Percentiles rank a stretch among this genome's conserved stretches.
phyloP scores from a whole-genome alignment of 92 coral and sea anemone species.

The Phenganax stokvisi region DNA sequence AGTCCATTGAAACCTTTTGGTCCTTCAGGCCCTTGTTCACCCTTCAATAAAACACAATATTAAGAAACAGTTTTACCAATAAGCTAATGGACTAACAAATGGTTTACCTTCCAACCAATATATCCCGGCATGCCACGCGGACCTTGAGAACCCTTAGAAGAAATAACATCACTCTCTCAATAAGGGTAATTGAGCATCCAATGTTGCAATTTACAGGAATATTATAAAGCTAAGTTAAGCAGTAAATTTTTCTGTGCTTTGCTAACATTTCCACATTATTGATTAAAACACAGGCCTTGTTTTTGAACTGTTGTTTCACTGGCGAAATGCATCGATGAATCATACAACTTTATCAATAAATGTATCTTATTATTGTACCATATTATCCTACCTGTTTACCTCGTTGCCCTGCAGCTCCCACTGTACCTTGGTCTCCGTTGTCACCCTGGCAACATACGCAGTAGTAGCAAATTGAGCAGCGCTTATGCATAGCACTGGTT shows the following conservation, averaged over 20 bases:
- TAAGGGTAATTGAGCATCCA: too few relatives aligned
- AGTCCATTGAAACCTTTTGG: conserved; percentile 8
- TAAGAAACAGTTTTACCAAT: neutral
- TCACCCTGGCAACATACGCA: conserved; percentile 21
- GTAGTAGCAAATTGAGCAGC: neutral
- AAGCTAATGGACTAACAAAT: neutral
- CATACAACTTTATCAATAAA: too few relatives aligned
- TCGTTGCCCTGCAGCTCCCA: conserved; percentile 14
- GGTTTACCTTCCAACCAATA: conserved; percentile 27
- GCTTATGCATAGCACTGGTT: neutral
- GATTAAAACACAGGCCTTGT: too few relatives aligned
- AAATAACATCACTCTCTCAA: neutral
- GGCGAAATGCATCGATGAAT: too few relatives aligned
- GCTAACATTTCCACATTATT: neutral
- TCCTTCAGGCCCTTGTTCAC: conserved; percentile 7
- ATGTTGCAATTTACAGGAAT: too few relatives aligned
- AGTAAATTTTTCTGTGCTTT: neutral
- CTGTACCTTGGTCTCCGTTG: conserved; percentile 7
- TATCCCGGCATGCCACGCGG: conserved; percentile 36
- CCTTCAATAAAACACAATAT: neutral
- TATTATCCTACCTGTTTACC: conserved; percentile 27
- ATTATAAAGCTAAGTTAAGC: too few relatives aligned
- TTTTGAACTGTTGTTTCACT: too few relatives aligned
- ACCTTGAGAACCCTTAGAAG: conserved; percentile 26
- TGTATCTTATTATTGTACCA: neutral